Evolutionary conservation across 2,113 vertebrate species (phyloP), one percentile per base, ranked within the genome.

Genomic region (Sciurus niger): DNA sequence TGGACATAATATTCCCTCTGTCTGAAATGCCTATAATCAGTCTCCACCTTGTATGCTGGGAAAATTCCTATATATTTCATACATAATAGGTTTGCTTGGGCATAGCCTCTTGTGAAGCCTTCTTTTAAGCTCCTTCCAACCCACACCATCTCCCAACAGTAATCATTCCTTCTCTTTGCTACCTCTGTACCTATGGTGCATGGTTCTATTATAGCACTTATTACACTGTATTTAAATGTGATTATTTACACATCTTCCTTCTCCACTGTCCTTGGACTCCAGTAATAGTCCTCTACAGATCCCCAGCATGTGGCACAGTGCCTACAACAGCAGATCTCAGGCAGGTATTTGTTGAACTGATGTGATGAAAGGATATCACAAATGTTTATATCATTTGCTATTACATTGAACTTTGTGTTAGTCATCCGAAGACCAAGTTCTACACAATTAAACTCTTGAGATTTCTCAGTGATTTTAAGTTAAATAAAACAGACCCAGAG

Each of bases 391-490:
- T 32, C 37, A 65, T 63, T 68, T 51, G 32, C 67, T 85, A 13
- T 11, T 43, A 88, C 46, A 30, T 0, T 68, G 34, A 84, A 65
- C 65, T 70, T 72, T 43, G 37, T 90, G 20, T 32, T 72, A 72
- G 10, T 55, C n/a, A 65, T 17, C 32, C 22, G 22, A 65, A 65
- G n/a, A 72, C 30, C 67, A 77, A 85, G 40, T 72, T 87, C 34
- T 90, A 53, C 34, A 53, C 53, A 84, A n/a, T 83, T 86, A 63
- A 79, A 80, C 13, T 48, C 76, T 37, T 84, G 8, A 90, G 87
- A 79, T n/a, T 55, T 6, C 30, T 22, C n/a, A 63, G 65, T n/a
- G 53, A 79, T 37, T 74, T 90, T 93, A 91, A 87, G 65, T 84
- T 68, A 90, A 82, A 55, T 63, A 46, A 63, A 84, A 90, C n/a